Conservation (phyloP, 2,113 vertebrate species). For the Callopanchax toddi region DNA sequence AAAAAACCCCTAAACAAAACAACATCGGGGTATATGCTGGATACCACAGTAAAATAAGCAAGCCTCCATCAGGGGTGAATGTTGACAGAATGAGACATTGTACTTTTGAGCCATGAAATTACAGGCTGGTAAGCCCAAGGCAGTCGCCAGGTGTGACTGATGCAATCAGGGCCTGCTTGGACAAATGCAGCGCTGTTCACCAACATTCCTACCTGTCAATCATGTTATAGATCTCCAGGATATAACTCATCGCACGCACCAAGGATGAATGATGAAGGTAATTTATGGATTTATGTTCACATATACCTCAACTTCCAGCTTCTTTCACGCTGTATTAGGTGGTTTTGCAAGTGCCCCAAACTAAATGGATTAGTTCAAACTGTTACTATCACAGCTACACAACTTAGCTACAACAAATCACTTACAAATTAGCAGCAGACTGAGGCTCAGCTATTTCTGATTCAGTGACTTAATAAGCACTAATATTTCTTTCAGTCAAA, state of each 20-base stretch:
- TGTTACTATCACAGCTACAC: not conserved
- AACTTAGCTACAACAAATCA: not conserved
- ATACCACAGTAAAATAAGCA: slow-evolving; percentile 56
- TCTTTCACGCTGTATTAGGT: not conserved
- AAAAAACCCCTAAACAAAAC: not conserved
- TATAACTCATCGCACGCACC: slow-evolving; percentile 46
- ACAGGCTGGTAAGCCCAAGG: slow-evolving; percentile 79
- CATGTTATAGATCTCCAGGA: slow-evolving; percentile 59
- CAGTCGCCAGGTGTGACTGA: slow-evolving; percentile 79
- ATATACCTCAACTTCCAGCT: not conserved
- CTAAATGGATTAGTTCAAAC: not conserved
- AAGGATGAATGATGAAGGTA: slow-evolving; percentile 38
- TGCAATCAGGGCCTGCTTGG: slow-evolving; percentile 76
- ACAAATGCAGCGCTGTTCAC: slow-evolving; percentile 60
- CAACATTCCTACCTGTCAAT: slow-evolving; percentile 76
- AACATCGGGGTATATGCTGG: slow-evolving; percentile 12
- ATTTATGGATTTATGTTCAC: slow-evolving; percentile 15
- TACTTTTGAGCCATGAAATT: slow-evolving; percentile 81
- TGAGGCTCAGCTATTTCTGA: no score
- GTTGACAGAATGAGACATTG: slow-evolving; percentile 79
- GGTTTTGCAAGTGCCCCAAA: not conserved
- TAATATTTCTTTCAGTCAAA: no score
- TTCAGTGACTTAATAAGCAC: no score
- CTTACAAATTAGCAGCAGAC: not conserved
- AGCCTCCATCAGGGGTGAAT: slow-evolving; percentile 66